Base-by-base conservation (phyloP, 2,113 vertebrate genomes). In the Anolis sagrei region DNA sequence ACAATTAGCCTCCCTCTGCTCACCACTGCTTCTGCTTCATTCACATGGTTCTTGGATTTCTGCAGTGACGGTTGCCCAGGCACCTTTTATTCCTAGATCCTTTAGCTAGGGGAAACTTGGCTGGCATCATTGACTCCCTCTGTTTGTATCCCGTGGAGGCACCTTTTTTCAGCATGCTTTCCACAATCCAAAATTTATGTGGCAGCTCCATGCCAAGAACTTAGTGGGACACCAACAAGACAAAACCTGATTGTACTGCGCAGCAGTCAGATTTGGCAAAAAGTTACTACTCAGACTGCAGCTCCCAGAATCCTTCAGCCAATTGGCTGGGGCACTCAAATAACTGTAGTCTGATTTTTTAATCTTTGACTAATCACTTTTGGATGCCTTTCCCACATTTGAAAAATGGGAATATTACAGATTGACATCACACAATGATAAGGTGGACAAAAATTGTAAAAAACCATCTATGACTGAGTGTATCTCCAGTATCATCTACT, bases 1-100 rank as follows among this genome's bases (percentile, higher is more conserved):
- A 79, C 84, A 79, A 73, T 86, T 74, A 86, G 54, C 84, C 76
- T n/a, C 84, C 68, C 84, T 80, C 51, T 49, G 77, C 36, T 86
- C 74, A 68, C 44, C 74, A 77, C 44, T 73, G 62, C 19, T 80
- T 74, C 36, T 48, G 68, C 48, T 69, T 73, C 68, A 19, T 73
- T 86, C 54, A 79, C 64, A 70, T 51, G 23, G 18, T 54, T 66
- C 7, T 68, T 75, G n/a, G 61, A 27, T 58, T 86, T 27, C 27
- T 16, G 25, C 64, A 58, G 25, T 54, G 32, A 68, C 49, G 58
- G 80, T 23, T 10, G 25, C 36, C 68, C 68, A 77, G 44, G 29
- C 23, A 54, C 5, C 25, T 16, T 80, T 66, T 7, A 36, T 25
- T 14, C 23, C 58, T 13, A 36, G 21, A 7, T 74, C 23, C 66